Evolutionary conservation across 2,113 vertebrate genomes (phyloP).

Genomic region (Anser brachyrhynchus): DNA sequence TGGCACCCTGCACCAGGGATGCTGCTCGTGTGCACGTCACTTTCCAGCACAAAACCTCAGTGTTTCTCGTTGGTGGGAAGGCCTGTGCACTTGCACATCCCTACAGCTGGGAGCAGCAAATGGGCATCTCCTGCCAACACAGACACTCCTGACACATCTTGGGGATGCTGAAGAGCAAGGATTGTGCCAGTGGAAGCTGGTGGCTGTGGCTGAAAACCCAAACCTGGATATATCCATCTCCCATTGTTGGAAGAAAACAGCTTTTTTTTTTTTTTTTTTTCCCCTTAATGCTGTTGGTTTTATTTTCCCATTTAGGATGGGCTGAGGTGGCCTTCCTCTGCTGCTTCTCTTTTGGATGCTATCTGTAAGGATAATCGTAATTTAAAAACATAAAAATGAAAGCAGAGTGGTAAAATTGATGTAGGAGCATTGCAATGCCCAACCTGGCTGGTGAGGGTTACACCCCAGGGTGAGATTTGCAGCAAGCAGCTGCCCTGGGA

Average conservation of each 20-base stretch:
- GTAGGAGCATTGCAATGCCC: neutral
- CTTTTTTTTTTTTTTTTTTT: neutral
- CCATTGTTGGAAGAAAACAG: neutral
- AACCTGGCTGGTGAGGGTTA: neutral
- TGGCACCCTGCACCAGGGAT: accelerated
- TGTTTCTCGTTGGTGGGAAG: neutral
- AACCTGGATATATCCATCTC: neutral
- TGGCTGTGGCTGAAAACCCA: neutral
- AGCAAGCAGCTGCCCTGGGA: accelerated
- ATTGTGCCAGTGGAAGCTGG: neutral
- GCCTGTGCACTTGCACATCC: accelerated
- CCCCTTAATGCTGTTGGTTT: neutral
- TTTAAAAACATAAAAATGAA: neutral
- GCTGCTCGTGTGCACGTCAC: neutral
- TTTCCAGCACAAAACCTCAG: neutral
- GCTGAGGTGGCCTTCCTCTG: neutral
- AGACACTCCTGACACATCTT: neutral
- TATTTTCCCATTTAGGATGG: neutral
- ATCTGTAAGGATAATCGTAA: neutral
- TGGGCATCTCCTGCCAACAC: accelerated
- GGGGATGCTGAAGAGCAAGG: neutral
- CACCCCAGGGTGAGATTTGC: accelerated
- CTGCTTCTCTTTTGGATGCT: neutral
- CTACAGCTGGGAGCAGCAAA: neutral
- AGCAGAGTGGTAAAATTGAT: neutral